Evolutionary conservation across 2,113 vertebrate genomes (phyloP), one percentile per base, ranked within the genome.

Genomic region (Todiramphus chloris): DNA sequence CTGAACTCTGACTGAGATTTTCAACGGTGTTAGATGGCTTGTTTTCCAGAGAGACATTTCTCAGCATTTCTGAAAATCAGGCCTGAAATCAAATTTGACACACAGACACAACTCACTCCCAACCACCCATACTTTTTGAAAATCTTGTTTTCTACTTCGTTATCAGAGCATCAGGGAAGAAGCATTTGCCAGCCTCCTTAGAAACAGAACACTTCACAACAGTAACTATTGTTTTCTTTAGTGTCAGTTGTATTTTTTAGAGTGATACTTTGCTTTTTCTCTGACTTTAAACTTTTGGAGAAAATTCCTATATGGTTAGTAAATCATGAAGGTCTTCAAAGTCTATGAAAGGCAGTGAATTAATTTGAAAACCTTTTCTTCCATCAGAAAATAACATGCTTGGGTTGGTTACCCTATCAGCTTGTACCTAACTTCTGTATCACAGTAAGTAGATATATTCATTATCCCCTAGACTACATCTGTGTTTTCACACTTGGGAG

Each of bases 1-100:
- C 46, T 78, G 75, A 94, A 88, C 35, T 88, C 53, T 87, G 66
- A 87, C 53, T 87, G 66, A 87, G 55, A 88, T 88, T 90, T 96
- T 92, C 50, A 70, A 27, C 33, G 81, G 35, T 0, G 0, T 92
- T 83, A 60, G 39, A 35, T 11, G 14, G 14, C 37, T 92, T 77
- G 33, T 59, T 95, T 92, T 87, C 50, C 79, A 80, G 67, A 87
- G 28, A 67, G 31, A 3, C 35, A n/a, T 83, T 94, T 94, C 75
- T 94, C 63, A 90, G 23, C 72, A 51, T 73, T 96, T 93, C 51
- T 63, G 68, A 81, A 85, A 93, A 90, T 89, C 76, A 70, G 51
- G 27, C 27, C 33, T 95, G 75, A 93, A 90, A 83, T 95, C 35
- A 70, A 46, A 10, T 92, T 94, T 86, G 50, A 84, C 70, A 72